Conservation (phyloP, 1,140 invertebrate genomes). For the Pogonomyrmex barbatus region DNA sequence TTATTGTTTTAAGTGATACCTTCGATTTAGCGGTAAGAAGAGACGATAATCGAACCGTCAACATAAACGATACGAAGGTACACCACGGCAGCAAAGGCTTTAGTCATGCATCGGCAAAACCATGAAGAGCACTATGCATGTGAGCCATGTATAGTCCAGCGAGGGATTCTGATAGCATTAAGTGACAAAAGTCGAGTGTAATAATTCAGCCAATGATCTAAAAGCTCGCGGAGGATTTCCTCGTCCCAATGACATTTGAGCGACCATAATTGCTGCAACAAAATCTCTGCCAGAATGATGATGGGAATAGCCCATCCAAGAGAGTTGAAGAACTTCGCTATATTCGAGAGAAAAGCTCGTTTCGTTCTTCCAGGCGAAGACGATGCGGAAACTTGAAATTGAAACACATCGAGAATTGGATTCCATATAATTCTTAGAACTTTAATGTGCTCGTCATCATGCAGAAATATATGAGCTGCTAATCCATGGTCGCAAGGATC, state of each 20-base stretch:
- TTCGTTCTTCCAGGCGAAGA: background rate
- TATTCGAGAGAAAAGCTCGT: background rate
- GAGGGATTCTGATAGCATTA: background rate
- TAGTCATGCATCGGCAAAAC: background rate
- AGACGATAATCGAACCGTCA: background rate
- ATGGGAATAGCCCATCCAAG: background rate
- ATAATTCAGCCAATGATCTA: no score
- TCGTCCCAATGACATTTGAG: background rate
- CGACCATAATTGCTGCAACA: background rate
- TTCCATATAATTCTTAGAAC: background rate
- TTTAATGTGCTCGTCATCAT: background rate
- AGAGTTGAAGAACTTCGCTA: background rate
- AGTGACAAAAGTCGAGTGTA: no score
- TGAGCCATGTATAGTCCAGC: background rate
- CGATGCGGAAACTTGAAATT: fast-evolving
- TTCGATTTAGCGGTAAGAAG: background rate
- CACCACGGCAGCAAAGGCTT: background rate
- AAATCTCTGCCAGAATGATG: background rate
- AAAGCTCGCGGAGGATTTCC: background rate
- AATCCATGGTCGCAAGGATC: background rate
- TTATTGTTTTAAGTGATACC: background rate
- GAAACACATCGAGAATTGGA: background rate
- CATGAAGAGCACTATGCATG: background rate
- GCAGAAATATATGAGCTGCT: background rate
- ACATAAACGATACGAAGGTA: background rate